A percentile compares a stretch with the other conserved stretches of the same genome.
Evolutionary conservation across 2,888 invertebrate species (phyloP).

Genomic region (Trypoxylon attenuatum): DNA sequence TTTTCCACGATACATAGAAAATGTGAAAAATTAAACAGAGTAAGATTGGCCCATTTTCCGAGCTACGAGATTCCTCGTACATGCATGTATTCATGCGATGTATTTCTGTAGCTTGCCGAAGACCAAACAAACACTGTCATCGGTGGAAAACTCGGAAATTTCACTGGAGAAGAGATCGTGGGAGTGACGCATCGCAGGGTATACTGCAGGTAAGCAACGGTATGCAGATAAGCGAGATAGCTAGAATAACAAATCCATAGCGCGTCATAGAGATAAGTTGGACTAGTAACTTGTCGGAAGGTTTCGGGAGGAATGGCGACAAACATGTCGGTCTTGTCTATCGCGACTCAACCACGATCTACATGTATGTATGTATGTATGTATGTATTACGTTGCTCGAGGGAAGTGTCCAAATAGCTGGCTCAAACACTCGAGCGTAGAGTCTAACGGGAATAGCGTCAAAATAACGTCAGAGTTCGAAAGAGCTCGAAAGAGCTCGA

Average conservation of each 20-base stretch:
- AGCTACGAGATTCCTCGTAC: too few species aligned
- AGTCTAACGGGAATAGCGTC: too few species aligned
- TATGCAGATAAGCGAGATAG: constrained; percentile 43
- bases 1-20: too few species aligned
- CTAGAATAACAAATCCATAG: constrained; percentile 45
- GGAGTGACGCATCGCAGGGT: constrained; percentile 32
- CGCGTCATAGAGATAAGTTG: constrained; percentile 30
- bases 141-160: constrained; percentile 26
- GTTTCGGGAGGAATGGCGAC: constrained; percentile 8
- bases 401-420: background rate
- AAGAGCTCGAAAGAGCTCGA: too few species aligned
- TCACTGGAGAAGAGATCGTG: constrained; percentile 3
- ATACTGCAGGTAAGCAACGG: constrained; percentile 25
- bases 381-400: background rate
- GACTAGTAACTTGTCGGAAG: constrained; percentile 20
- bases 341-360: background rate
- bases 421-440: background rate
- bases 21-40: background rate
- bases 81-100: too few species aligned
- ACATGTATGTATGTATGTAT: too few species aligned
- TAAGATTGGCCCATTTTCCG: background rate
- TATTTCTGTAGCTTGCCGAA: background rate
- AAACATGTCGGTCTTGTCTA: constrained; percentile 14
- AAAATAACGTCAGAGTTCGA: too few species aligned
- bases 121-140: constrained; percentile 10